Evolutionary conservation across 2,888 invertebrate species (phyloP).

Genomic region (Calameuta filiformis): DNA sequence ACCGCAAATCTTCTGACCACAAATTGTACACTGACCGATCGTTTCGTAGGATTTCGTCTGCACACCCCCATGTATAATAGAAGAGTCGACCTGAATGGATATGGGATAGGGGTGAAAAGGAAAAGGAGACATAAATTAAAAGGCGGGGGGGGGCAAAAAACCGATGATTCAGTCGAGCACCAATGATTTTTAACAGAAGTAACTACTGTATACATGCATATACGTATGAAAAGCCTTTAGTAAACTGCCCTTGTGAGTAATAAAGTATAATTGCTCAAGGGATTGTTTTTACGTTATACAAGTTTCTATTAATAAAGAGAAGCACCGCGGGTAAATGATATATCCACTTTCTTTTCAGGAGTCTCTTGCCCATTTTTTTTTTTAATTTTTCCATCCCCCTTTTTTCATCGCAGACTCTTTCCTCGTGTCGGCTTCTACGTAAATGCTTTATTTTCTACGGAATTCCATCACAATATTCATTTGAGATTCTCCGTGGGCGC

Average conservation of each 20-base stretch:
- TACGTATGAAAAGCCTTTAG: not conserved
- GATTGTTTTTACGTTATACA: not conserved
- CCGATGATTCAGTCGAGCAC: not conserved
- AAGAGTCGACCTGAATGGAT: not conserved
- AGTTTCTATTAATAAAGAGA: not conserved
- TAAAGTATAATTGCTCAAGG: not conserved
- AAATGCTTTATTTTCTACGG: not conserved
- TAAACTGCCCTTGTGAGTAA: not conserved
- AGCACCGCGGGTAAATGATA: not conserved
- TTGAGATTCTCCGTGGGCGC: not conserved
- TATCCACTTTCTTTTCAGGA: too few relatives aligned
- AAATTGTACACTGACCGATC: not conserved
- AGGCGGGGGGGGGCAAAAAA: not conserved
- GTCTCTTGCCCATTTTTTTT: not conserved
- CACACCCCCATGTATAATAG: not conserved
- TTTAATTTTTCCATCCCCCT: not conserved
- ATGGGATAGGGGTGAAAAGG: not conserved
- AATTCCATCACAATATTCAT: not conserved
- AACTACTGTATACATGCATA: not conserved
- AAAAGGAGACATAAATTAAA: not conserved
- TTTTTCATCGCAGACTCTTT: not conserved
- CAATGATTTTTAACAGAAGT: not conserved
- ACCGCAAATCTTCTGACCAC: not conserved
- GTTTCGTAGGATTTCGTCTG: not conserved
- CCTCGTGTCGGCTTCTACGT: not conserved